These are phyloP conservation scores for Xanthia icteritia DNA, from an alignment of 2,888 invertebrate genomes.

Conservation along the genomic window DNA sequence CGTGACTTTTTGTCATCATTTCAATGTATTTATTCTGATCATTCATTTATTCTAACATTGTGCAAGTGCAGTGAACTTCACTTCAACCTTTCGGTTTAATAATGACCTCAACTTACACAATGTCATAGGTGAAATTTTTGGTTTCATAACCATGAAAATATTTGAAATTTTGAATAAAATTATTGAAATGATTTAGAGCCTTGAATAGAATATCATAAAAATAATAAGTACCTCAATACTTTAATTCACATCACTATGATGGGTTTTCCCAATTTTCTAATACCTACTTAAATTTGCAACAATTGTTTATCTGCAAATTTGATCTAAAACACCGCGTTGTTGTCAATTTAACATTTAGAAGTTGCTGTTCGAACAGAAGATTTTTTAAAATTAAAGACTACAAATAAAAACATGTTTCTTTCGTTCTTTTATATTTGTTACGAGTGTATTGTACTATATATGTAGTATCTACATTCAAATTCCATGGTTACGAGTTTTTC, in stretches of 20 bases:
- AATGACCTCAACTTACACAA: constrained; percentile 17
- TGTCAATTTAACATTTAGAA: neutral
- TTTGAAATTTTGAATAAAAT: constrained; percentile 4
- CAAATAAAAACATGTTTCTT: neutral
- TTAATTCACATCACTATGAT: neutral
- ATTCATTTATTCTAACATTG: constrained; percentile 23
- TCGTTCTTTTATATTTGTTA: neutral
- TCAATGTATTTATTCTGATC: constrained; percentile 13
- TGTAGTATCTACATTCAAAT: too few species aligned
- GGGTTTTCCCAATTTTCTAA: neutral
- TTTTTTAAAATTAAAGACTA: too few species aligned
- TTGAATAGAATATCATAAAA: constrained; percentile 21
- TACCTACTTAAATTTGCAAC: neutral
- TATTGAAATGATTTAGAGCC: constrained; percentile 24
- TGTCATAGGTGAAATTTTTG: neutral
- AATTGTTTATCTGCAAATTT: neutral
- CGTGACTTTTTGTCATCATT: constrained; percentile 16
- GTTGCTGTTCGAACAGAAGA: neutral
- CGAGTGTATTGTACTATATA: too few species aligned
- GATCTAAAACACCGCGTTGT: neutral
- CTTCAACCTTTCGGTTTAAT: neutral
- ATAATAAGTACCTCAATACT: neutral
- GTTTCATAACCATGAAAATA: constrained; percentile 26
- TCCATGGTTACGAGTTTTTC: neutral
- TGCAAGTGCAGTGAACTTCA: constrained; percentile 14